These are phyloP conservation scores for Tricholauxania praeusta DNA, from an alignment of 2,888 invertebrate species.

Conservation along the genomic window DNA sequence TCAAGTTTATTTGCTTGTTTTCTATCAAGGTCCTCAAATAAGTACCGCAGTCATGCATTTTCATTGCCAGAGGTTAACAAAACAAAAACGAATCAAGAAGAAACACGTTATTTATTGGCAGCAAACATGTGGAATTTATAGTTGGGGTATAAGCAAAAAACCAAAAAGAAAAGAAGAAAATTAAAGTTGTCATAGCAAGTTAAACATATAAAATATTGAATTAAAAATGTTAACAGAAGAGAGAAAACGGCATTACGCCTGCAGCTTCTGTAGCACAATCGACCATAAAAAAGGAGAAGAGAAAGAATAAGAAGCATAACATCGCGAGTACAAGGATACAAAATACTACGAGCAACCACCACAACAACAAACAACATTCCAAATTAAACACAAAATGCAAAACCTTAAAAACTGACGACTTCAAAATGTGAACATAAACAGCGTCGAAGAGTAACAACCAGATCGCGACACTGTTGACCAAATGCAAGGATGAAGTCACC, in stretches of 20 bases:
- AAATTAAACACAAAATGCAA: slow-evolving; percentile 8
- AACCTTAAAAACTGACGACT: neutral
- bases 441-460: neutral
- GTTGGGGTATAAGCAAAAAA: neutral
- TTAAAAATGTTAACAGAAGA: neutral
- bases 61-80: too few species aligned
- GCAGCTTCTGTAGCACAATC: neutral
- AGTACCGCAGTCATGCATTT: too few species aligned
- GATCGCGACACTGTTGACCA: slow-evolving; percentile 14
- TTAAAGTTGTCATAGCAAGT: neutral
- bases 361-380: neutral
- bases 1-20: too few species aligned
- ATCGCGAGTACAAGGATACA: too few species aligned
- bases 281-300: too few species aligned
- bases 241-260: neutral
- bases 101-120: slow-evolving; percentile 16
- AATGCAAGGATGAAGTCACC: slow-evolving; percentile 1
- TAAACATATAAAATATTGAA: slow-evolving; percentile 1
- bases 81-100: too few species aligned
- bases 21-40: too few species aligned
- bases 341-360: neutral
- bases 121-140: slow-evolving; percentile 19
- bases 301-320: too few species aligned
- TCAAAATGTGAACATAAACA: slow-evolving; percentile 1
- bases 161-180: neutral